Conservation (phyloP, 2,113 vertebrate genomes). For the Carlito syrichta region DNA sequence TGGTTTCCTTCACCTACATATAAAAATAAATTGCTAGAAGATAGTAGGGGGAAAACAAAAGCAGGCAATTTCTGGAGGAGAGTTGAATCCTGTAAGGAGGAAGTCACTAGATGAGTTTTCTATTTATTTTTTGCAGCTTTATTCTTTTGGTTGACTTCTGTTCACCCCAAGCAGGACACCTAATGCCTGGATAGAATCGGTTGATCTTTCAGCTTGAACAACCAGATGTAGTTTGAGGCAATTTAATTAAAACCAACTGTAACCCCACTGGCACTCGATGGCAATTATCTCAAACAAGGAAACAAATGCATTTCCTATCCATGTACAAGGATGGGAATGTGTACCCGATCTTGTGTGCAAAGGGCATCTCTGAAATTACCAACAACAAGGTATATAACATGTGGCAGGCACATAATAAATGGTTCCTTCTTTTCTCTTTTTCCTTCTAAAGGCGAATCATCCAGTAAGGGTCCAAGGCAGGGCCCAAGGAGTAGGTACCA, state of each 20-base stretch:
- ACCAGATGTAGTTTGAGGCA: not conserved
- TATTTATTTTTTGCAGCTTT: not conserved
- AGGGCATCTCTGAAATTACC: not conserved
- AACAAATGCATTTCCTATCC: not conserved
- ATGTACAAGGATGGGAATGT: too few relatives aligned
- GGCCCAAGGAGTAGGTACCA: fast-evolving
- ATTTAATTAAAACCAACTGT: not conserved
- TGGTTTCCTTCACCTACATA: too few relatives aligned
- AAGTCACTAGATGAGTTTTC: not conserved
- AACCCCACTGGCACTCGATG: not conserved
- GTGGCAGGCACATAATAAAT: fast-evolving
- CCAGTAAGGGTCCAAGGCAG: too few relatives aligned
- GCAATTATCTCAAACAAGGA: not conserved
- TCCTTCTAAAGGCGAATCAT: not conserved
- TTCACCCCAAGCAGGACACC: not conserved
- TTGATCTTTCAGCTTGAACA: not conserved
- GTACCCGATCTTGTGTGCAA: not conserved
- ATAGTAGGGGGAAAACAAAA: not conserved
- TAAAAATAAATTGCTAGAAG: too few relatives aligned
- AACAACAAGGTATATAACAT: not conserved
- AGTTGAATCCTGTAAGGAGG: not conserved
- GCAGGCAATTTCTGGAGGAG: not conserved
- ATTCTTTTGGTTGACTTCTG: not conserved
- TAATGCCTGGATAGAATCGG: not conserved
- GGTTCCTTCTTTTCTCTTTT: not conserved